Percentiles rank a stretch among this genome's conserved stretches.
Evolutionary conservation across 2,888 invertebrate species (phyloP).

Genomic region (Drosophila meridiana): DNA sequence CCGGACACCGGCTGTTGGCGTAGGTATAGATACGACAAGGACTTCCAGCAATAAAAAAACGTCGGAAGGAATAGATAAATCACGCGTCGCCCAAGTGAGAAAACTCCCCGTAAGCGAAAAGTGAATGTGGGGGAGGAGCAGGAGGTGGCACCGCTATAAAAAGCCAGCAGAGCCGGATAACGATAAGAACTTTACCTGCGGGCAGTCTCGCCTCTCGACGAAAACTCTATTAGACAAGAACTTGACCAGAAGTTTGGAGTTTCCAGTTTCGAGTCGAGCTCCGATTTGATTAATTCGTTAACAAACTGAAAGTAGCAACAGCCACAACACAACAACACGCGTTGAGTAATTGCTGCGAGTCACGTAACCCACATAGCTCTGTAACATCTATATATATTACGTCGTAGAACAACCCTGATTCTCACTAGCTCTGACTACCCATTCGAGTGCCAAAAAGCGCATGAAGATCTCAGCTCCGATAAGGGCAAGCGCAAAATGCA

Average conservation of each 20-base stretch:
- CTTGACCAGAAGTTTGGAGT: constrained; percentile 3
- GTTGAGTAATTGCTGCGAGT: constrained; percentile 81
- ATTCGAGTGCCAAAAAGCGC: constrained; percentile 73
- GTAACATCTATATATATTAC: constrained; percentile 25
- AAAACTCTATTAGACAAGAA: constrained; percentile 70
- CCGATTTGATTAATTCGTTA: constrained; percentile 85
- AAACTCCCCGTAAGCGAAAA: constrained; percentile 57
- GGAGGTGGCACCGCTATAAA: constrained; percentile 45
- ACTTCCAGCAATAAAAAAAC: constrained; percentile 54
- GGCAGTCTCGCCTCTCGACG: constrained; percentile 55
- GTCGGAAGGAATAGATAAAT: constrained; percentile 77
- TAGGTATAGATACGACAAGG: constrained; percentile 6
- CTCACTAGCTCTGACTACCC: constrained; percentile 2
- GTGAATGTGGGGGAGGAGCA: background rate
- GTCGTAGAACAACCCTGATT: constrained; percentile 42
- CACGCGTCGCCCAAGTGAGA: constrained; percentile 72
- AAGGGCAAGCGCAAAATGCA: constrained; percentile 53
- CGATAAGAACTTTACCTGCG: constrained; percentile 44
- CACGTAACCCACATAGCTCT: constrained; percentile 59
- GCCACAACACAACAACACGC: constrained; percentile 44
- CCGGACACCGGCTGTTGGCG: constrained; percentile 32
- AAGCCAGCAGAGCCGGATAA: constrained; percentile 32
- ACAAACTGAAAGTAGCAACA: constrained; percentile 83
- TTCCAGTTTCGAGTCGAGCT: constrained; percentile 39
- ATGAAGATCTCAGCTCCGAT: constrained; percentile 78